phyloP scores from a whole-genome alignment of 2,113 vertebrate genomes.

The Epinephelus lanceolatus region DNA sequence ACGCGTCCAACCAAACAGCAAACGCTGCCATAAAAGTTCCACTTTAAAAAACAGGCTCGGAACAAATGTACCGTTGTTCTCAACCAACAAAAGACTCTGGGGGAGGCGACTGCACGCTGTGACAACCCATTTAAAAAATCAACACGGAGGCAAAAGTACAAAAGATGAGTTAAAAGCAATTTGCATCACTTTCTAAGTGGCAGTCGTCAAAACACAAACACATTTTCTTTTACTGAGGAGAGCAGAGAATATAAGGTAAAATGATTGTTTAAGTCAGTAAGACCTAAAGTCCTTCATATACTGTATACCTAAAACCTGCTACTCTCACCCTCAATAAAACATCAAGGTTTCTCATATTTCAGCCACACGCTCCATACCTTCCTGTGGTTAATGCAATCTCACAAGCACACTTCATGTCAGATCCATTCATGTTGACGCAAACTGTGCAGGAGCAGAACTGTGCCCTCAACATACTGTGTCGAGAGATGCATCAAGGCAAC shows the following conservation, averaged over 20 bases:
- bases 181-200: not conserved
- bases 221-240: not conserved
- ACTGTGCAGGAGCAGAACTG: not conserved
- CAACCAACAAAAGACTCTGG: slow-evolving; percentile 26
- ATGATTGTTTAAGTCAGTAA: not conserved
- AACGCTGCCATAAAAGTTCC: slow-evolving; percentile 20
- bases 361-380: not conserved
- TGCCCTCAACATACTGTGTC: not conserved
- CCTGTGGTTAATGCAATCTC: not conserved
- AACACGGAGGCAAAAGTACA: not conserved
- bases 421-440: not conserved
- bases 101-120: slow-evolving; percentile 32
- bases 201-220: not conserved
- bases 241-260: not conserved
- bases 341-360: not conserved
- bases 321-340: not conserved
- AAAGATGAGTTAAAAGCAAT: slow-evolving; percentile 33
- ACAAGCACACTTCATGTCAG: not conserved
- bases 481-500: too few species aligned
- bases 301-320: too few species aligned
- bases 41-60: slow-evolving; percentile 4
- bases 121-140: not conserved
- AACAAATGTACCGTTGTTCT: slow-evolving; percentile 7
- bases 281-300: too few species aligned
- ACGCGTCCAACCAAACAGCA: not conserved